Conservation (phyloP, 2,888 invertebrate species). For the Lagria hirta region DNA sequence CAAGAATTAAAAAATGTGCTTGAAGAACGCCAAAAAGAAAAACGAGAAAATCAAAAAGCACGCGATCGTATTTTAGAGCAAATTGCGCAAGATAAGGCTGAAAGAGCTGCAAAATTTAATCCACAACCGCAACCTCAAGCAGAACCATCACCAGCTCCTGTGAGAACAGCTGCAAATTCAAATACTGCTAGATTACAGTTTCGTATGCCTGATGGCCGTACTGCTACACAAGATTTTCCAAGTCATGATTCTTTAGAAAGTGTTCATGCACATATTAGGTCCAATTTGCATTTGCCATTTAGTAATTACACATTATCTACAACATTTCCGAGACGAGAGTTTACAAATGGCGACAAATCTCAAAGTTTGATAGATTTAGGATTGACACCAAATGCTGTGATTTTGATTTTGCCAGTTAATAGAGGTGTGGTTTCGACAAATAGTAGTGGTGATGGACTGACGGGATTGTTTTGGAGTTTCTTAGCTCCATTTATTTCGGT, state of each 20-base stretch:
- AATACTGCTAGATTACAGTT: slow-evolving; percentile 78
- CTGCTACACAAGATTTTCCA: slow-evolving; percentile 72
- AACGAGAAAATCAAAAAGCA: slow-evolving; percentile 71
- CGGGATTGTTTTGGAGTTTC: slow-evolving; percentile 62
- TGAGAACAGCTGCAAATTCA: slow-evolving; percentile 39
- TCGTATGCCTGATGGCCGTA: slow-evolving; percentile 78
- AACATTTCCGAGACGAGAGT: slow-evolving; percentile 73
- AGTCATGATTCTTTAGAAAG: slow-evolving; percentile 65
- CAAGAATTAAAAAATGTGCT: slow-evolving; percentile 70
- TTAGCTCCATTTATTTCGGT: slow-evolving; percentile 63
- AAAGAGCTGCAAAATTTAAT: slow-evolving; percentile 59
- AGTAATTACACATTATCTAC: slow-evolving; percentile 72
- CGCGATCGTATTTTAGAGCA: slow-evolving; percentile 78
- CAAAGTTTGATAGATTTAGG: slow-evolving; percentile 65
- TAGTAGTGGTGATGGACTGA: slow-evolving; percentile 55
- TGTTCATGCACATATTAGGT: slow-evolving; percentile 53
- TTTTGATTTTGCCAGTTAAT: slow-evolving; percentile 68
- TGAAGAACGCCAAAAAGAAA: slow-evolving; percentile 75
- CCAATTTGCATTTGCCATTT: slow-evolving; percentile 50
- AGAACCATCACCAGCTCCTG: slow-evolving; percentile 15
- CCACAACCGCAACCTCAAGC: slow-evolving; percentile 10
- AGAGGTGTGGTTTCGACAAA: slow-evolving; percentile 47
- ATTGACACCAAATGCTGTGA: slow-evolving; percentile 73
- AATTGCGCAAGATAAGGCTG: slow-evolving; percentile 82
- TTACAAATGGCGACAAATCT: slow-evolving; percentile 58